Percentiles rank a stretch among this genome's conserved stretches.
These are phyloP conservation scores for Stramonita haemastoma DNA, from an alignment of 2,888 invertebrate genomes.

Conservation along the genomic window DNA sequence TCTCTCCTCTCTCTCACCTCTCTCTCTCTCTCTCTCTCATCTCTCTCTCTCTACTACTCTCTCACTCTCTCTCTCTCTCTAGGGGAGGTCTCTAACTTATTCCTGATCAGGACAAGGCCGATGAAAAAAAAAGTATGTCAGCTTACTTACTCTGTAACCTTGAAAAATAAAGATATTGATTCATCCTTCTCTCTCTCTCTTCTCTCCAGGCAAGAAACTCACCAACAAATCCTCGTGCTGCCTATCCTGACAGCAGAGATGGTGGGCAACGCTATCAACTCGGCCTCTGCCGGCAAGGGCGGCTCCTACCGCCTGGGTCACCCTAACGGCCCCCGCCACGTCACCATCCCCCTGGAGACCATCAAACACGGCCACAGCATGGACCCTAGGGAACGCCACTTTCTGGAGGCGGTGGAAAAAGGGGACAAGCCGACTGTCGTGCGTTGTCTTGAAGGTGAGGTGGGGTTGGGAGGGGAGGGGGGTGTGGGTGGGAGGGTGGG, in stretches of 20 bases:
- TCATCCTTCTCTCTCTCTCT: neutral
- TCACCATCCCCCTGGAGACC: conserved; percentile 53
- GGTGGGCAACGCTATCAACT: conserved; percentile 38
- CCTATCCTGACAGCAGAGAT: conserved; percentile 38
- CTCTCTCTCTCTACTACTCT: too few relatives aligned
- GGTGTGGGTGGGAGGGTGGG: too few relatives aligned
- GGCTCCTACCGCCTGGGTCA: neutral
- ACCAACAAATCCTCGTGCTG: conserved; percentile 33
- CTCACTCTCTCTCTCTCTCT: too few relatives aligned
- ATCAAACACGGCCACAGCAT: conserved; percentile 67
- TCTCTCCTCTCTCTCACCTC: too few relatives aligned
- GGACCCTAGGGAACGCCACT: conserved; percentile 78
- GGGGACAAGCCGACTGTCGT: conserved; percentile 80
- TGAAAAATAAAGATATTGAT: too few relatives aligned
- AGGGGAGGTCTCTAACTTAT: too few relatives aligned
- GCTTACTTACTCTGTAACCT: too few relatives aligned
- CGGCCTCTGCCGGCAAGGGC: conserved; percentile 27
- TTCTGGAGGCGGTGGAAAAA: conserved; percentile 80
- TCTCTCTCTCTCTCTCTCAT: too few relatives aligned
- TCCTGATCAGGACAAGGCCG: too few relatives aligned
- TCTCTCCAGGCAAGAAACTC: neutral
- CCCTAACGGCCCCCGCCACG: conserved; percentile 13
- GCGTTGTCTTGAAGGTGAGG: conserved; percentile 71
- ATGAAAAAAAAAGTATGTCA: too few relatives aligned
- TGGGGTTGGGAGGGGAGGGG: too few relatives aligned